Percentiles rank a stretch among this genome's conserved stretches.
phyloP scores from a whole-genome alignment of 2,113 vertebrate species.

The Apteryx mantelli region DNA sequence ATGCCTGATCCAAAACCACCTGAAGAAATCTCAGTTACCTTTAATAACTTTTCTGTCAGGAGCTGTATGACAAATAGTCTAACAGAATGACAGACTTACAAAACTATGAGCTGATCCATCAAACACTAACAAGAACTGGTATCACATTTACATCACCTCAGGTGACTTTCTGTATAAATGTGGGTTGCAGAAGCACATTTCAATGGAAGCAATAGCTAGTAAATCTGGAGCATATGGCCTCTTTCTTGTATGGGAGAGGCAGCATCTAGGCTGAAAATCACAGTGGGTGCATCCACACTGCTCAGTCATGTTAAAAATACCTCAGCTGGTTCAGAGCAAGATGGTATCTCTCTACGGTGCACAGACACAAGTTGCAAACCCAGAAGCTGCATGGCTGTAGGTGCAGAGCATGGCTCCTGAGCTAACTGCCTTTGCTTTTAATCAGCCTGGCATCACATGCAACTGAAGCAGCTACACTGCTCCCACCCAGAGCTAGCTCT shows the following conservation, averaged over 20 bases:
- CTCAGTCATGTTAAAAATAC: conserved; percentile 42
- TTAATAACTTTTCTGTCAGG: background rate
- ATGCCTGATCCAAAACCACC: background rate
- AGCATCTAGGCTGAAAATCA: background rate
- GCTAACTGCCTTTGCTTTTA: background rate
- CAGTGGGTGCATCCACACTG: background rate
- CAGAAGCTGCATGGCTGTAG: background rate
- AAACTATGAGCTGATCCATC: background rate
- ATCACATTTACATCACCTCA: conserved; percentile 24
- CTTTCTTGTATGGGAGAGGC: conserved; percentile 30
- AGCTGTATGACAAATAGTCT: background rate
- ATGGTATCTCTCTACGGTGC: background rate
- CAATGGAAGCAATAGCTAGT: conserved; percentile 52
- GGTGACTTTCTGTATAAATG: conserved; percentile 18
- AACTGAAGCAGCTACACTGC: background rate
- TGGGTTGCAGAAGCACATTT: conserved; percentile 25
- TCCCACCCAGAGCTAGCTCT: background rate
- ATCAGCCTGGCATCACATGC: background rate
- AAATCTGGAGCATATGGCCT: conserved; percentile 50
- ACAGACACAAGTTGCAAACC: background rate
- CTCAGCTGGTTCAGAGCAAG: background rate
- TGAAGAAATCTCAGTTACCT: background rate
- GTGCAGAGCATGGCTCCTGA: background rate
- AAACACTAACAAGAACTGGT: background rate
- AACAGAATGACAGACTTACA: background rate